Conservation (phyloP, 1,140 invertebrate genomes). For the Aphaenogaster rudis region DNA sequence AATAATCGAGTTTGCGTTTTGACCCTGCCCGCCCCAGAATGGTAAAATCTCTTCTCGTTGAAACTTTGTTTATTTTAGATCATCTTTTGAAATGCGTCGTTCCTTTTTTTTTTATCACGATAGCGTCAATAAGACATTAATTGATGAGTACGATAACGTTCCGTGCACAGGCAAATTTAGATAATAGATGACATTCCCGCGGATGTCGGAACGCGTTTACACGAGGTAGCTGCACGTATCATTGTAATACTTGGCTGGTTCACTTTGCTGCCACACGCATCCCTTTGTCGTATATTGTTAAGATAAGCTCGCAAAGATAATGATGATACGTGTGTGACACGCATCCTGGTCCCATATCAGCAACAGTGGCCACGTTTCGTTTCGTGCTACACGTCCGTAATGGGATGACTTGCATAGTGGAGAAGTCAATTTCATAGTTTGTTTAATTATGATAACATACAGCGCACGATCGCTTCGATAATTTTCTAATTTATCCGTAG, state of each 20-base stretch:
- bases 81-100: background rate
- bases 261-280: constrained; percentile 50
- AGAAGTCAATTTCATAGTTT: background rate
- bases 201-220: constrained; percentile 28
- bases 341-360: constrained; percentile 2
- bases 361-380: constrained; percentile 4
- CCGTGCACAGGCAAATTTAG: background rate
- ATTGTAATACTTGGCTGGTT: constrained; percentile 58
- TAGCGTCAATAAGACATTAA: background rate
- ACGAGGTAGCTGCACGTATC: constrained; percentile 30
- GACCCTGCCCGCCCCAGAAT: too few species aligned
- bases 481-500: background rate
- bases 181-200: constrained; percentile 19
- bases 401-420: constrained; percentile 12
- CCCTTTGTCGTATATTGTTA: constrained; percentile 31
- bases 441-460: constrained; percentile 17
- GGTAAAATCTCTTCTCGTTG: background rate
- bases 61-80: background rate
- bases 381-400: constrained; percentile 28
- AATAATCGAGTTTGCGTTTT: background rate
- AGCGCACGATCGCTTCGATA: background rate
- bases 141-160: background rate
- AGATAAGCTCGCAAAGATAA: constrained; percentile 61
- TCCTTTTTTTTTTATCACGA: background rate
- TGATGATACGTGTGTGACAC: constrained; percentile 47